Evolutionary conservation across 2,797 vertebrate genomes (phyloP).

Genomic region (Acipenser oxyrinchus): DNA sequence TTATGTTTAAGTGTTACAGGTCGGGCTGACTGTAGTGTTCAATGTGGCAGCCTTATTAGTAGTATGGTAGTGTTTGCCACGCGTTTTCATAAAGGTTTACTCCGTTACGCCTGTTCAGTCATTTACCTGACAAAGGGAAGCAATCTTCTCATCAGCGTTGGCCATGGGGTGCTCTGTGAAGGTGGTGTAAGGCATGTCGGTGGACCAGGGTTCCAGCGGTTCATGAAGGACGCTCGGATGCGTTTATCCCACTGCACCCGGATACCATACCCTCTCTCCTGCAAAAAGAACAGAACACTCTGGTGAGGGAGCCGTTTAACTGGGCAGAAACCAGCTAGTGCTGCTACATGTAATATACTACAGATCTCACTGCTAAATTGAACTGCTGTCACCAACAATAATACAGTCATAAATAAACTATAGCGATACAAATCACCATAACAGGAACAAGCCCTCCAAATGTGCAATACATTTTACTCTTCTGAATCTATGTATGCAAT

Average conservation of each 20-base stretch:
- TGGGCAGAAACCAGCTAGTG: too few relatives aligned
- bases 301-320: too few relatives aligned
- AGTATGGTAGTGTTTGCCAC: neutral
- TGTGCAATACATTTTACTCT: too few relatives aligned
- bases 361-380: too few relatives aligned
- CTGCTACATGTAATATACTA: neutral
- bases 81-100: neutral
- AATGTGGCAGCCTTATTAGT: neutral
- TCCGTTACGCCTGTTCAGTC: neutral
- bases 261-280: conserved; percentile 81
- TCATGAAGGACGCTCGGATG: conserved; percentile 77
- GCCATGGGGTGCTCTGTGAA: conserved; percentile 91
- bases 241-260: conserved; percentile 92
- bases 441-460: too few relatives aligned
- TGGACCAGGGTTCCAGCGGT: conserved; percentile 94
- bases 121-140: conserved; percentile 80
- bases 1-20: neutral
- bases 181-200: conserved; percentile 81
- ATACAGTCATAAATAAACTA: too few relatives aligned
- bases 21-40: neutral
- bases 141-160: conserved; percentile 78
- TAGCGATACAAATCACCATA: too few relatives aligned
- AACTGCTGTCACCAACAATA: too few relatives aligned
- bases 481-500: too few relatives aligned
- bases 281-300: neutral